These are phyloP conservation scores for Trichonephila clavata DNA, from an alignment of 1,140 invertebrate species.

Conservation along the genomic window DNA sequence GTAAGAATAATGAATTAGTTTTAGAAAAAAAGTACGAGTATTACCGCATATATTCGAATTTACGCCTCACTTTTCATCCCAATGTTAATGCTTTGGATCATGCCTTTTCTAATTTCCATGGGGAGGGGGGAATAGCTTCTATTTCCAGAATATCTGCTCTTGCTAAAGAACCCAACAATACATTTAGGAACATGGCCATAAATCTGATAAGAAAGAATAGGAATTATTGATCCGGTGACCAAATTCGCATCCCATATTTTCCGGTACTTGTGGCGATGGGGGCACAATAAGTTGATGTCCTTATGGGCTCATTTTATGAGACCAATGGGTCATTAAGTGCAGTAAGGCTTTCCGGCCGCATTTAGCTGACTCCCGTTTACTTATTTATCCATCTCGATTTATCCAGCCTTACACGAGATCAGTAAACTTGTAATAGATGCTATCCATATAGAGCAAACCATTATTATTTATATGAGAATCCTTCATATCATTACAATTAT, in stretches of 20 bases:
- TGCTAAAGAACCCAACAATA: no score
- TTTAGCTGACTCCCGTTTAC: constrained; percentile 1
- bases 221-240: neutral
- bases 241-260: neutral
- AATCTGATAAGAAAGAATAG: neutral
- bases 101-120: no score
- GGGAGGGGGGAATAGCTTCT: no score
- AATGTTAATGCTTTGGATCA: no score
- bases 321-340: neutral
- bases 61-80: no score
- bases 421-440: neutral
- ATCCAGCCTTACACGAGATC: neutral
- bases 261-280: neutral
- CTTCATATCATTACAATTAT: neutral
- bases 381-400: constrained; percentile 19
- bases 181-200: neutral
- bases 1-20: no score
- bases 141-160: no score
- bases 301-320: neutral
- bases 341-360: neutral
- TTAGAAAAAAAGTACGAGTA: no score
- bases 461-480: neutral
- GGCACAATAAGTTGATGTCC: neutral
- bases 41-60: no score
- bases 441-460: neutral